These are phyloP conservation scores for Cyrtonyx montezumae DNA, from an alignment of 2,113 vertebrate species.

Conservation along the genomic window DNA sequence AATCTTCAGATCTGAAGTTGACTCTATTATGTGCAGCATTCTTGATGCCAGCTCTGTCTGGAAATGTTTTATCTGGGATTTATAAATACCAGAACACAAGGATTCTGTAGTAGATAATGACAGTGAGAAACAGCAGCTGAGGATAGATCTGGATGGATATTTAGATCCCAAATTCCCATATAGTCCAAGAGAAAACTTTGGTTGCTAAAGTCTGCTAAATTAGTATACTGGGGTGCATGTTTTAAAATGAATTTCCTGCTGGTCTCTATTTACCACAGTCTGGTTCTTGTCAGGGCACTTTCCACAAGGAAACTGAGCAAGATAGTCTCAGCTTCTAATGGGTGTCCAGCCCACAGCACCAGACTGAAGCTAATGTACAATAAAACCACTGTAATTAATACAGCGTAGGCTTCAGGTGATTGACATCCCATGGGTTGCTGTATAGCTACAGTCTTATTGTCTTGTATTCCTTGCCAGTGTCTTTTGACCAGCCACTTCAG, in stretches of 20 bases:
- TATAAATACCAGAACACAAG: constrained; percentile 4
- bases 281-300: neutral
- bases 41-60: neutral
- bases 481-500: neutral
- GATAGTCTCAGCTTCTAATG: too few relatives aligned
- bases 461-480: neutral
- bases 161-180: neutral
- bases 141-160: neutral
- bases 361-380: neutral
- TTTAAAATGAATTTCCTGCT: neutral
- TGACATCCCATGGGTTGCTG: neutral
- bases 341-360: neutral
- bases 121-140: neutral
- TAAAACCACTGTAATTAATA: neutral
- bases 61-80: neutral
- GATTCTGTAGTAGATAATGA: neutral
- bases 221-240: neutral
- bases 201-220: neutral
- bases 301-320: neutral
- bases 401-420: neutral
- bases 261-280: neutral
- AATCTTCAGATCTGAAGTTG: neutral
- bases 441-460: neutral
- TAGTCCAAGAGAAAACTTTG: neutral
- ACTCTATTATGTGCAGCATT: neutral